Conservation (phyloP, 2,888 invertebrate species). For the Chalcosyrphus nemorum region DNA sequence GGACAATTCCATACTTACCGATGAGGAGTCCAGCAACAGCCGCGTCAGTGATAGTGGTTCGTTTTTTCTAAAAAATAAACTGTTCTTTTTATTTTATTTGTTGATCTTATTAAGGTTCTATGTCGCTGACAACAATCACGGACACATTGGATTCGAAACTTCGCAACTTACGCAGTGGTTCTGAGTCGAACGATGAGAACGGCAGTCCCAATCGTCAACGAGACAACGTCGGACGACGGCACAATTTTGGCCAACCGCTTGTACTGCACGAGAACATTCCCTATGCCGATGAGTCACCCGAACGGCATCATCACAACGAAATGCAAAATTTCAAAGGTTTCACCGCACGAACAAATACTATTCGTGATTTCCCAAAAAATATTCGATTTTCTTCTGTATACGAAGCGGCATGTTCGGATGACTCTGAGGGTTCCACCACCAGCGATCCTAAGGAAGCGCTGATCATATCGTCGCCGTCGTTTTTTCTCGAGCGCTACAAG, state of each 20-base stretch:
- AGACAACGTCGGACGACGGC: constrained; percentile 77
- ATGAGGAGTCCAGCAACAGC: constrained; percentile 80
- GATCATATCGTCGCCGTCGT: constrained; percentile 79
- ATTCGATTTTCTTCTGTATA: constrained; percentile 79
- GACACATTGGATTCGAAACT: constrained; percentile 93
- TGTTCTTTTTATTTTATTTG: constrained; percentile 9
- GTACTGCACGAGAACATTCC: constrained; percentile 85
- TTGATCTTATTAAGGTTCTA: constrained; percentile 85
- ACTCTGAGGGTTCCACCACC: constrained; percentile 81
- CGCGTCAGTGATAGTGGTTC: constrained; percentile 81
- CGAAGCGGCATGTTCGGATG: constrained; percentile 78
- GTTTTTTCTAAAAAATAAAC: constrained; percentile 37
- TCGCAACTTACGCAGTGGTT: constrained; percentile 87
- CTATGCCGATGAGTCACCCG: constrained; percentile 87
- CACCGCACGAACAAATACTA: constrained; percentile 44
- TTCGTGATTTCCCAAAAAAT: constrained; percentile 75
- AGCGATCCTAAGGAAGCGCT: constrained; percentile 81
- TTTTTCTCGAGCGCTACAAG: constrained; percentile 81
- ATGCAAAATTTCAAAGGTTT: constrained; percentile 66
- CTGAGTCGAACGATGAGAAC: constrained; percentile 84
- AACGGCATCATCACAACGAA: constrained; percentile 80
- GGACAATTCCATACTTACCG: constrained; percentile 80
- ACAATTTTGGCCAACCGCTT: constrained; percentile 80
- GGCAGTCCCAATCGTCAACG: constrained; percentile 81
- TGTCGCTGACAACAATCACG: constrained; percentile 92